A percentile compares a stretch with the other conserved stretches of the same genome.
phyloP scores from a whole-genome alignment of 53 echinoderm and acorn worm species.

The Stichopus horrens region DNA sequence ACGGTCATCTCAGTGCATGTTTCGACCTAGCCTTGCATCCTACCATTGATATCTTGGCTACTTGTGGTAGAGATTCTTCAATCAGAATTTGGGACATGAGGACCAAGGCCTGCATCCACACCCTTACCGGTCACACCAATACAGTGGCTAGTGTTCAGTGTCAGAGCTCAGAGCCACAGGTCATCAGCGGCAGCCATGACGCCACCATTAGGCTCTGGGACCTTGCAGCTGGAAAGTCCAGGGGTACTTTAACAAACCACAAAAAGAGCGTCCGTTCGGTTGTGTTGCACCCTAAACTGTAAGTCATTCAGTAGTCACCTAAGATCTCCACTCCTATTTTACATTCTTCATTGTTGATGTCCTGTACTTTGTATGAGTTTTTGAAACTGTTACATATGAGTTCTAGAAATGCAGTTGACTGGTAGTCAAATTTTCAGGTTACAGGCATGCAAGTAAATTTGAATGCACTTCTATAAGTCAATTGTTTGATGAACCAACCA shows the following conservation, averaged over 20 bases:
- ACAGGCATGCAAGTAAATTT: too few relatives aligned
- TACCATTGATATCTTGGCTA: constrained; percentile 88
- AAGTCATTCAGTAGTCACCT: constrained; percentile 40
- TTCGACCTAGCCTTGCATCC: constrained; percentile 92
- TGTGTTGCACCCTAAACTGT: constrained; percentile 96
- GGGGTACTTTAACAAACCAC: constrained; percentile 95
- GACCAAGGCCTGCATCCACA: constrained; percentile 95
- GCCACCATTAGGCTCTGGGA: constrained; percentile 96
- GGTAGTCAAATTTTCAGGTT: too few relatives aligned
- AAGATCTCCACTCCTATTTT: too few relatives aligned
- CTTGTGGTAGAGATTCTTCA: constrained; percentile 85
- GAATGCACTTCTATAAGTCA: too few relatives aligned
- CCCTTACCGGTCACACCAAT: constrained; percentile 92
- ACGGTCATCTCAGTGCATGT: constrained; percentile 97
- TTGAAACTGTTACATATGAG: too few relatives aligned
- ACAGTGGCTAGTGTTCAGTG: constrained; percentile 94
- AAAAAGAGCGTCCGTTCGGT: constrained; percentile 95
- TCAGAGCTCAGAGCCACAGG: constrained; percentile 94
- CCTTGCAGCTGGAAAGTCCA: constrained; percentile 85
- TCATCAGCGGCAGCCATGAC: constrained; percentile 99
- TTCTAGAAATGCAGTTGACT: too few relatives aligned
- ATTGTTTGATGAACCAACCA: too few relatives aligned
- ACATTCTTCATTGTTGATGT: too few relatives aligned
- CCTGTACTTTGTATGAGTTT: too few relatives aligned
- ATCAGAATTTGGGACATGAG: constrained; percentile 98